phyloP scores from a whole-genome alignment of 1,140 invertebrate species.

The Acromyrmex heyeri region DNA sequence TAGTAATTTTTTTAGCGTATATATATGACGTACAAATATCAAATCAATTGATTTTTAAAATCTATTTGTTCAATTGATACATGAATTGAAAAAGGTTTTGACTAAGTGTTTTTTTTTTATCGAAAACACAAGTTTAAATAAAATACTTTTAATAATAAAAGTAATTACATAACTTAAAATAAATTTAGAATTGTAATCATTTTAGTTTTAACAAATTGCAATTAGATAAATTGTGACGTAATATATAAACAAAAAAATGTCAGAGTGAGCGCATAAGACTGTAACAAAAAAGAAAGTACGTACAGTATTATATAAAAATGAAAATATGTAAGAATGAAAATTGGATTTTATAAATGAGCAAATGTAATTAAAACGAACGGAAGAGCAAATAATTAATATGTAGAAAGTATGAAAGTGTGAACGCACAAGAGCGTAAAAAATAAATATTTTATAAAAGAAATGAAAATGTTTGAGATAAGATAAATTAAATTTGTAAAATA shows the following conservation, averaged over 20 bases:
- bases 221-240: background rate
- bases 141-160: background rate
- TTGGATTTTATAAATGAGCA: background rate
- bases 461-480: background rate
- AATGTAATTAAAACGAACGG: background rate
- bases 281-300: background rate
- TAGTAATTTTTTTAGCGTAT: background rate
- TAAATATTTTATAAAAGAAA: background rate
- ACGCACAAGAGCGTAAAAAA: background rate
- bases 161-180: background rate
- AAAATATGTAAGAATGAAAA: constrained; percentile 4
- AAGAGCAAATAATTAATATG: background rate
- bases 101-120: background rate
- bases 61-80: background rate
- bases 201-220: background rate
- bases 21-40: background rate
- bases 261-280: background rate
- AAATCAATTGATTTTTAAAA: background rate
- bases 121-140: background rate
- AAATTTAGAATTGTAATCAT: background rate
- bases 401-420: constrained; percentile 12
- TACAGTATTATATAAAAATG: background rate
- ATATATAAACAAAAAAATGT: background rate
- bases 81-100: background rate
- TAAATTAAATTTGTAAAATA: background rate